Base-by-base conservation (phyloP, 1,140 invertebrate genomes). In the Pogonomyrmex barbatus region DNA sequence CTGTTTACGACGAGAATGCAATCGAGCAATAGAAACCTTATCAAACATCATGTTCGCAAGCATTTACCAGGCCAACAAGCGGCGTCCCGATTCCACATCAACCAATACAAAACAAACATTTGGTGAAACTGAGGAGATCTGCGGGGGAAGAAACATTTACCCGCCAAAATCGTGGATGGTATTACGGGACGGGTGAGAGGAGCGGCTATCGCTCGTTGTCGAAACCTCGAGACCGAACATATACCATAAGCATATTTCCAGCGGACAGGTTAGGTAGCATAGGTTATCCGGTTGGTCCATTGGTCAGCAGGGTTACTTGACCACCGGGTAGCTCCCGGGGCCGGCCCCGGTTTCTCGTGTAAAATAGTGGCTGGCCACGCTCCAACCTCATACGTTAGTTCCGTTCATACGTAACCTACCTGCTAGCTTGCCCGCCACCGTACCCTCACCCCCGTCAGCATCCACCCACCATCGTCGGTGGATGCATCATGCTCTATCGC, bases 251-350 rank as follows among this genome's bases (percentile, higher is more conserved):
- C 91, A 93, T 93, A 93, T 93, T 93, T 93, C 88, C 89, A 92
- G 87, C 85, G 84, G 87, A 92, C 90, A 89, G 89, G 90, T 82
- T 88, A 91, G 91, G 90, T 90, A 89, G 91, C 91, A 91, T 89
- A 89, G 73, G 91, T 92, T 92, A 91, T 92, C 93, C 91, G 91
- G 89, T 88, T 91, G 93, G 91, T 92, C 92, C 91, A 93, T 93
- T 93, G 93, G 93, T 93, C 92, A 94, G 92, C 92, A 88, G 89
- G 92, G 91, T 93, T 90, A 92, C 88, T 90, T 86, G 89, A 92
- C 90, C 91, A 92, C 76, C 39, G 88, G 89, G 54, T 78, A 84
- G 77, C 56, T 65, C 45, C 39, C 47, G 76, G 24, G 67, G 36
- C 50, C 36, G 56, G 76, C 71, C 76, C 86, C 88, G 87, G 92